These are phyloP conservation scores for Oophaga pumilio DNA, from an alignment of 2,113 vertebrate genomes.

Conservation along the genomic window DNA sequence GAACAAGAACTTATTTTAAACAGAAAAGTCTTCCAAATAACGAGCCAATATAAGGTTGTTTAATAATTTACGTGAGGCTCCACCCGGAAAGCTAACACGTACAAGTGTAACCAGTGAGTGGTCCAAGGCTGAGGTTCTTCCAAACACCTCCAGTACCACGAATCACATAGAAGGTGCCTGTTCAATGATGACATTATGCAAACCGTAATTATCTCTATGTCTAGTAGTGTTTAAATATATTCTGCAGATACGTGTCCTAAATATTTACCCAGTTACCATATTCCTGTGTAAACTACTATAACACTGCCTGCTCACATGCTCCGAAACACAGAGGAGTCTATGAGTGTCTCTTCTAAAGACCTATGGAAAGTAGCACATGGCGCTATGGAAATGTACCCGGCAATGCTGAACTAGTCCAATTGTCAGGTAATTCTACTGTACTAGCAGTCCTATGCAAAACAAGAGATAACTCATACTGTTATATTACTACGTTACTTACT, in stretches of 20 bases:
- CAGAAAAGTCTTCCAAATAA: neutral
- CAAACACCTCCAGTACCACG: neutral
- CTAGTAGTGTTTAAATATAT: neutral
- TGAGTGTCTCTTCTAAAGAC: neutral
- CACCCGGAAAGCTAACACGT: slow-evolving; percentile 14
- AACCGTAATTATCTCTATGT: slow-evolving; percentile 15
- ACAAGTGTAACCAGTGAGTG: slow-evolving; percentile 21
- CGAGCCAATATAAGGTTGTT: neutral
- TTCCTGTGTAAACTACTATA: neutral
- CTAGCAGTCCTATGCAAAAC: neutral
- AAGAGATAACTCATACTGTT: neutral
- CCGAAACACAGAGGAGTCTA: neutral
- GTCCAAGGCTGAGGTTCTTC: neutral
- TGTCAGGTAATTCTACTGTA: too few relatives aligned
- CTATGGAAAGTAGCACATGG: neutral
- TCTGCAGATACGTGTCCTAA: neutral
- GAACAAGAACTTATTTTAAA: neutral
- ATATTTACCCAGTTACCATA: neutral
- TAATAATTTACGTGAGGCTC: neutral
- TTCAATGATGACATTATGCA: neutral
- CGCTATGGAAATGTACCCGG: neutral
- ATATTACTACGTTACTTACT: too few relatives aligned
- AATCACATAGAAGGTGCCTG: neutral
- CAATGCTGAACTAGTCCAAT: neutral
- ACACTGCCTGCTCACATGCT: neutral